Evolutionary conservation across 2,113 vertebrate genomes (phyloP).

Genomic region (Motacilla alba): DNA sequence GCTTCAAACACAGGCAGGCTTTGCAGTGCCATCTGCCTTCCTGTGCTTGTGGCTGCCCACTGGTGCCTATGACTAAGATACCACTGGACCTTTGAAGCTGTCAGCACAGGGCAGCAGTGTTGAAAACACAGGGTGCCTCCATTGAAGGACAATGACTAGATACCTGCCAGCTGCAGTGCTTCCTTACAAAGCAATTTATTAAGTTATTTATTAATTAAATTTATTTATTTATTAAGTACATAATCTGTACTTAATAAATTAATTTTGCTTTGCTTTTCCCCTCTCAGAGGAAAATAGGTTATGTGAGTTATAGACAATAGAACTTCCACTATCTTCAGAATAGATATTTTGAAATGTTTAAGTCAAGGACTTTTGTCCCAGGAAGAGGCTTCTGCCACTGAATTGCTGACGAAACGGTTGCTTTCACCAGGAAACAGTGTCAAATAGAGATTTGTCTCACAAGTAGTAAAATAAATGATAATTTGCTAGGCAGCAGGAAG

Average conservation of each 20-base stretch:
- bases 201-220: too few species aligned
- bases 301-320: neutral
- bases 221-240: too few species aligned
- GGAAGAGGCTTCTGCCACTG: neutral
- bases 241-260: neutral
- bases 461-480: neutral
- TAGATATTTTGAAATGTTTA: neutral
- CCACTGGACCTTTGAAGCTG: neutral
- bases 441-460: neutral
- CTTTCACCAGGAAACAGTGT: neutral
- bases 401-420: neutral
- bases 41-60: neutral
- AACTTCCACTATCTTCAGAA: neutral
- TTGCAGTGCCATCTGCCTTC: neutral
- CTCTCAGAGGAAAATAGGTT: neutral
- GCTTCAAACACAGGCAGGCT: neutral
- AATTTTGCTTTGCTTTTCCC: neutral
- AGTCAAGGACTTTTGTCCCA: neutral
- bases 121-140: neutral
- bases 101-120: neutral
- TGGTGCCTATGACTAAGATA: neutral
- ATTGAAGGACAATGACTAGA: neutral
- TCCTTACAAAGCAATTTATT: neutral
- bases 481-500: neutral
- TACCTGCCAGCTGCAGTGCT: neutral